These are phyloP conservation scores for Bombyx mandarina DNA, from an alignment of 1,140 invertebrate genomes.

Conservation along the genomic window DNA sequence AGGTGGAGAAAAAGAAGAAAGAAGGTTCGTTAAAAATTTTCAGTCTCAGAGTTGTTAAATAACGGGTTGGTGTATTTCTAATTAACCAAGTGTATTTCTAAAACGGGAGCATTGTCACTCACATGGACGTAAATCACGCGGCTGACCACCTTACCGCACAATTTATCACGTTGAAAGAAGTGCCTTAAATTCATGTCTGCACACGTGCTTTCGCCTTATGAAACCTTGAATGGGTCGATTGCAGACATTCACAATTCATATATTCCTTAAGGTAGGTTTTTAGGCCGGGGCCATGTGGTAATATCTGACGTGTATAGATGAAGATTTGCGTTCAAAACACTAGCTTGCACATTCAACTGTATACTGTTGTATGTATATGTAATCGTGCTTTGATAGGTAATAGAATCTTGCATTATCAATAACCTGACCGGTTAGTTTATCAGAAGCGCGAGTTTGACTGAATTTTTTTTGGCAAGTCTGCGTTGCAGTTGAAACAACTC, in stretches of 20 bases:
- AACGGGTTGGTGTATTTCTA: too few species aligned
- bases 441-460: too few species aligned
- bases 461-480: too few species aligned
- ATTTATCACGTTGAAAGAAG: slow-evolving; percentile 35
- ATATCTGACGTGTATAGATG: slow-evolving; percentile 22
- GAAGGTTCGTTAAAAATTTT: too few species aligned
- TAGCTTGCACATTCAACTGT: slow-evolving; percentile 26
- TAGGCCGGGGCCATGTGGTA: slow-evolving; percentile 26
- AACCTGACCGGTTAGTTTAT: too few species aligned
- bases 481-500: too few species aligned
- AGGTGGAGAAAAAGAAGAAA: too few species aligned
- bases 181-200: slow-evolving; percentile 18
- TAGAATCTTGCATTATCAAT: too few species aligned
- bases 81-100: too few species aligned
- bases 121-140: slow-evolving; percentile 5
- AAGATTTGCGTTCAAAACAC: slow-evolving; percentile 18
- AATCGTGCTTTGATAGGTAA: too few species aligned
- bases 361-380: neutral
- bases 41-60: too few species aligned
- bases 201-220: slow-evolving; percentile 24
- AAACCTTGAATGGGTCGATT: slow-evolving; percentile 26
- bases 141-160: slow-evolving; percentile 2
- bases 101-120: too few species aligned
- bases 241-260: slow-evolving; percentile 31
- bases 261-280: slow-evolving; percentile 39